Base-by-base conservation (phyloP, 2,888 invertebrate genomes). In the Autographa pulchrina region DNA sequence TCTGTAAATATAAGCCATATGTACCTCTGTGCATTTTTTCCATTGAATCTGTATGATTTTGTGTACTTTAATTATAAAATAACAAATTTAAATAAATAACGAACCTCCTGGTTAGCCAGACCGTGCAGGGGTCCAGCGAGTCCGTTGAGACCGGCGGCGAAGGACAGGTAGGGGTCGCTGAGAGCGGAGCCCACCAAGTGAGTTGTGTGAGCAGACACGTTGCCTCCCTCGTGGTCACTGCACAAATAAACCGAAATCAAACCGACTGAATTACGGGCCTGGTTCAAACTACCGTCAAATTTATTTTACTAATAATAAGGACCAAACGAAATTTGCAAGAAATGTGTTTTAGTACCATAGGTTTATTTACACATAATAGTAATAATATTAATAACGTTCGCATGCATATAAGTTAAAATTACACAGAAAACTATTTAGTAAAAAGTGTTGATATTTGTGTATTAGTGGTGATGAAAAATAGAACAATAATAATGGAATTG, bases 41-140 rank as follows among this genome's bases (percentile, higher is more conserved):
- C 25, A 25, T n/a, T n/a, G n/a, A n/a, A n/a, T n/a, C n/a, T n/a
- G n/a, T 25, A 25, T 25, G 25, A 2, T 25, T 25, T 25, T 25
- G 25, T 25, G 25, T 25, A 1, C 25, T 25, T 25, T 25, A 25
- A 25, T 25, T 25, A 25, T 25, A 2, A 25, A 11, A 38, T 38
- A 38, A 38, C 1, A 11, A 38, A 38, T 1, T 8, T 52, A 32
- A 20, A 5, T 56, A 8, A 8, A 31, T 32, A 67, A 69, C 72
- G 67, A 77, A 95, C 95, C 95, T 99, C 99, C 96, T 99, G 99
- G 94, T 99, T 99, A 77, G 99, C 99, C 25, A 99, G 96, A 74
- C 99, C 99, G 94, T 99, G 99, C 9, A 99, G 97, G 1, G 99
- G 99, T 76, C 99, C 99, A 71, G 99, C 99, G 59, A 99, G 96